phyloP scores from a whole-genome alignment of 2,113 vertebrate species.

The Calyptomena viridis region DNA sequence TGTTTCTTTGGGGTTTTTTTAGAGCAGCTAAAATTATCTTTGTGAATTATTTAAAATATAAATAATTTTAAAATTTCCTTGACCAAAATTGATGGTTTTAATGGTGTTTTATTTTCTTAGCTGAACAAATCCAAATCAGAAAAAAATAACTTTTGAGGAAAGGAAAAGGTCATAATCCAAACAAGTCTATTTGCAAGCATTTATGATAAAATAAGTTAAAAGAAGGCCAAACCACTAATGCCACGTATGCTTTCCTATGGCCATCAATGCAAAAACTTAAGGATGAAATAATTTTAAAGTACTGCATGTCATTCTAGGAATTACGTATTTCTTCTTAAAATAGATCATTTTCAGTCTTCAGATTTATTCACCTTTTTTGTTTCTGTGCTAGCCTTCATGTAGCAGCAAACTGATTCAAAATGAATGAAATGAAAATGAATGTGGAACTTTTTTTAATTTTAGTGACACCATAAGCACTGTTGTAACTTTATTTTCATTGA shows the following conservation, averaged over 20 bases:
- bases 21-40: not conserved
- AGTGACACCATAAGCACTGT: not conserved
- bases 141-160: not conserved
- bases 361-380: not conserved
- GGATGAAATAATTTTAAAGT: not conserved
- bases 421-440: not conserved
- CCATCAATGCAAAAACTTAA: not conserved
- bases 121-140: not conserved
- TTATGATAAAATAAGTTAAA: not conserved
- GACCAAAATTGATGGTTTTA: not conserved
- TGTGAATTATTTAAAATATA: not conserved
- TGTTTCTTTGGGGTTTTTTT: not conserved
- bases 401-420: not conserved
- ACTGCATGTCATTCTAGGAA: not conserved
- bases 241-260: not conserved
- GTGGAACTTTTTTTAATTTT: not conserved
- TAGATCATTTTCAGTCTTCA: not conserved
- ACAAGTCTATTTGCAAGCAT: not conserved
- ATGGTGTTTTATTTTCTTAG: not conserved
- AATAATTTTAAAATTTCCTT: not conserved
- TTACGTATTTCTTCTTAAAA: not conserved
- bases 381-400: not conserved
- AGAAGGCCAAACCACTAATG: not conserved
- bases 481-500: not conserved
- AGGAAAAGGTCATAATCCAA: not conserved